Base-by-base conservation (phyloP, 2,797 vertebrate species). In the Micropoecilia bifurca region DNA sequence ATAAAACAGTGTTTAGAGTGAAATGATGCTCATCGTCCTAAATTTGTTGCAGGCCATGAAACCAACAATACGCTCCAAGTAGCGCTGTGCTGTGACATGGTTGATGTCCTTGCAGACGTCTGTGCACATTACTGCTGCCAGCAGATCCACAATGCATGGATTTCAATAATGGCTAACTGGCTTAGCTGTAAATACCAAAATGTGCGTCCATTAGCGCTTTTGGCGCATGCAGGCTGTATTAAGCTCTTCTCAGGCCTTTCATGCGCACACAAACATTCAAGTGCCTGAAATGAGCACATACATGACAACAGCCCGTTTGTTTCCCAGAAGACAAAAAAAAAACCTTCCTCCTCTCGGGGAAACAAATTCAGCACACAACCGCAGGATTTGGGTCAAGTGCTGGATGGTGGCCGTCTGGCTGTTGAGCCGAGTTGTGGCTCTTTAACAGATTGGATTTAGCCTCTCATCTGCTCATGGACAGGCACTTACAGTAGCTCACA, bases 361-460 rank as follows among this genome's bases (percentile, higher is more conserved):
- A 28, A n/a, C 63, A 76, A 74, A 48, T 25, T 53, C 73, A 50
- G 72, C 41, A 69, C 50, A 69, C 63, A 79, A 63, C 81, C 77
- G 79, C 81, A 80, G 61, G 83, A 94, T 93, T 85, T 91, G 85
- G 91, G 93, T 94, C 89, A 91, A 87, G 86, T 78, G 81, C 81
- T 83, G 85, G 75, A 90, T 80, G 71, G 81, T 83, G 79, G 83
- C 80, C 12, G 68, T 57, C 53, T 79, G 85, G 80, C 79, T 87
- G 72, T 76, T 72, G 73, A 87, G 83, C 76, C 73, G 82, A 89
- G 89, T 81, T 85, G 87, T 73, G 57, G 88, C 91, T 90, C 94
- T 93, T 91, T 89, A 92, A 85, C 85, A 90, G 92, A 92, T 91
- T 92, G 89, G 83, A 92, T 91, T 93, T 90, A 79, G 80, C 82